phyloP scores from a whole-genome alignment of 1,140 invertebrate genomes.

The Luehdorfia chinensis region DNA sequence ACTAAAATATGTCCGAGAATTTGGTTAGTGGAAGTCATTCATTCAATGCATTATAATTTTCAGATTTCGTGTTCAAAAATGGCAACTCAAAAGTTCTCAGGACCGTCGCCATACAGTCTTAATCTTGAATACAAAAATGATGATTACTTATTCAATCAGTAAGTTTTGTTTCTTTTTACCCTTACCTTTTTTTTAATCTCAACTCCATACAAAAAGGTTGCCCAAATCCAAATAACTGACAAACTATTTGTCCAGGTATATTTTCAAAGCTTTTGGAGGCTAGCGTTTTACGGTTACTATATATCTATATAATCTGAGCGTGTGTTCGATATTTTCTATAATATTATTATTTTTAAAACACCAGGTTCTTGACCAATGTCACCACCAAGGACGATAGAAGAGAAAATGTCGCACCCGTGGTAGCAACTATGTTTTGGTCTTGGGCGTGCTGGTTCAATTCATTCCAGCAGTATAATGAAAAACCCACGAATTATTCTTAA shows the following conservation, averaged over 20 bases:
- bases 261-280: background rate
- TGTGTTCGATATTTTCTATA: background rate
- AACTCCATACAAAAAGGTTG: too few relatives aligned
- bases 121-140: conserved; percentile 1
- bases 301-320: background rate
- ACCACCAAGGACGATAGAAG: conserved; percentile 25
- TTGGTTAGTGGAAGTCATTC: too few relatives aligned
- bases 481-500: conserved; percentile 78
- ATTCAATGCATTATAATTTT: too few relatives aligned
- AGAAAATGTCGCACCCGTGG: conserved; percentile 28
- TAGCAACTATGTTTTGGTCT: conserved; percentile 79
- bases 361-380: conserved; percentile 33
- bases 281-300: background rate
- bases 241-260: background rate
- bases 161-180: too few relatives aligned
- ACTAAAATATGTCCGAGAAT: too few relatives aligned
- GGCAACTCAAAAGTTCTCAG: conserved; percentile 45
- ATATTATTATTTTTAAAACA: background rate
- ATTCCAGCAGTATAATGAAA: conserved; percentile 76
- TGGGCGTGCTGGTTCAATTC: conserved; percentile 81
- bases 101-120: conserved; percentile 40
- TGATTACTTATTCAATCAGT: conserved; percentile 6
- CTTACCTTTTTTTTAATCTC: too few relatives aligned
- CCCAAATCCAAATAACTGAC: background rate
- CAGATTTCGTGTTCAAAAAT: too few relatives aligned